phyloP scores from a whole-genome alignment of 2,797 vertebrate genomes.

The Smutsia temminckii region DNA sequence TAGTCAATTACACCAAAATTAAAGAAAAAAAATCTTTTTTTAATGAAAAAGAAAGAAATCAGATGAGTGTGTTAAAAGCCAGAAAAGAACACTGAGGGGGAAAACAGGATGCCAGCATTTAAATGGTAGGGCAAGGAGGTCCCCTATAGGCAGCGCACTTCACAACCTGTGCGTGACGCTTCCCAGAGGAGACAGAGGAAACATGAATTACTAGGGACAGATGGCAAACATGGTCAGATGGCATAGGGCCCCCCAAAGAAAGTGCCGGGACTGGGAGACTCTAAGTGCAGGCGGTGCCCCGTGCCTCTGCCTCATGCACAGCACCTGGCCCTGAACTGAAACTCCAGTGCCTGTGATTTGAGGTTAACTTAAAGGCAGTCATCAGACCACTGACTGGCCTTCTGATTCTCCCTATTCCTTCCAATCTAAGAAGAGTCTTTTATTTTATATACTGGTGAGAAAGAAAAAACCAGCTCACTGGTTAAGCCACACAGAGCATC shows the following conservation, averaged over 20 bases:
- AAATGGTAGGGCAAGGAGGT: neutral
- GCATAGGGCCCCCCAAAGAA: neutral
- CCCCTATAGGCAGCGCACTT: neutral
- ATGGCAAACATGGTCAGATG: neutral
- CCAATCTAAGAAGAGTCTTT: neutral
- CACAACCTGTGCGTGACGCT: neutral
- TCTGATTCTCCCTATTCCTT: neutral
- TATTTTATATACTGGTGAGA: neutral
- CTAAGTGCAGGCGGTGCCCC: neutral
- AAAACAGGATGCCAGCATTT: neutral
- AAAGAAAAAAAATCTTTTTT: neutral
- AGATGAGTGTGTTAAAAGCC: neutral
- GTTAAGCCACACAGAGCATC: neutral
- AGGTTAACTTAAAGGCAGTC: neutral
- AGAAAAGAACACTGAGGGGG: neutral
- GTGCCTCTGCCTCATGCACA: neutral
- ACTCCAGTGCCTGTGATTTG: neutral
- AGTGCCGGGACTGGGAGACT: neutral
- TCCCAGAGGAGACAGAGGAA: neutral
- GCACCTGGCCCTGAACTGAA: neutral
- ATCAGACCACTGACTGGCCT: neutral
- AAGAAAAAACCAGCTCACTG: neutral
- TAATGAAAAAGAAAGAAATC: neutral
- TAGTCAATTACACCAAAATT: neutral
- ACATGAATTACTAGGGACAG: neutral